These are phyloP conservation scores for Oreochromis aureus DNA, from an alignment of 2,113 vertebrate genomes.

Conservation along the genomic window DNA sequence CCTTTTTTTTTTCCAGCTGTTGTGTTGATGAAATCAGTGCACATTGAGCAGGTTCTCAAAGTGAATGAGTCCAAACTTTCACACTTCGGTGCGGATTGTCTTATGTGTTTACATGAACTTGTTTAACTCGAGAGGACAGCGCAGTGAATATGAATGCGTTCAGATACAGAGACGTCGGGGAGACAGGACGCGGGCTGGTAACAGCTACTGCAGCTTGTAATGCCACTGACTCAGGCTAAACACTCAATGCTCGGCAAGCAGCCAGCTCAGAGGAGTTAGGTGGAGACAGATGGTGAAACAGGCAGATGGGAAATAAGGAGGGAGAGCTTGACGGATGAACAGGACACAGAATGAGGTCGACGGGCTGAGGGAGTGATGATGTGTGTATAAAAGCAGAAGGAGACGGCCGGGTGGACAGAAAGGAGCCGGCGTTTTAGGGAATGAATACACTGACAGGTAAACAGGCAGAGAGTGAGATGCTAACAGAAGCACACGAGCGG, in stretches of 20 bases:
- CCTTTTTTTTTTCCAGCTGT: background rate
- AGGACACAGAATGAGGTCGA: constrained; percentile 2
- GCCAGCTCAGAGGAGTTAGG: constrained; percentile 2
- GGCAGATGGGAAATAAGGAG: constrained; percentile 13
- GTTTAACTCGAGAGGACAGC: background rate
- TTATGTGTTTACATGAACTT: background rate
- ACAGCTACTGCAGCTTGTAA: background rate
- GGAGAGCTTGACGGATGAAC: background rate
- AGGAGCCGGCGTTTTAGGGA: background rate
- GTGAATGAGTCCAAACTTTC: background rate
- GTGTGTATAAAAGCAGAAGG: background rate
- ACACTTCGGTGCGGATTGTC: background rate
- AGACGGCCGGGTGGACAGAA: background rate
- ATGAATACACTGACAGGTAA: background rate
- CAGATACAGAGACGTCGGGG: background rate
- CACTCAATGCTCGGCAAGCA: background rate
- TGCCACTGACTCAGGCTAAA: background rate
- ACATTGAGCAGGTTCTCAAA: background rate
- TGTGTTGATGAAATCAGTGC: background rate
- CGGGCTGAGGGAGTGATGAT: background rate
- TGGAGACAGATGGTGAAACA: constrained; percentile 21
- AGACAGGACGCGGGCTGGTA: background rate
- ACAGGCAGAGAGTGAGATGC: background rate
- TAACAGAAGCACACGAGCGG: background rate
- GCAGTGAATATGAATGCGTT: background rate